Evolutionary conservation across 2,113 vertebrate genomes (phyloP), one percentile per base, ranked within the genome.

Genomic region (Periophthalmodon schlosseri): DNA sequence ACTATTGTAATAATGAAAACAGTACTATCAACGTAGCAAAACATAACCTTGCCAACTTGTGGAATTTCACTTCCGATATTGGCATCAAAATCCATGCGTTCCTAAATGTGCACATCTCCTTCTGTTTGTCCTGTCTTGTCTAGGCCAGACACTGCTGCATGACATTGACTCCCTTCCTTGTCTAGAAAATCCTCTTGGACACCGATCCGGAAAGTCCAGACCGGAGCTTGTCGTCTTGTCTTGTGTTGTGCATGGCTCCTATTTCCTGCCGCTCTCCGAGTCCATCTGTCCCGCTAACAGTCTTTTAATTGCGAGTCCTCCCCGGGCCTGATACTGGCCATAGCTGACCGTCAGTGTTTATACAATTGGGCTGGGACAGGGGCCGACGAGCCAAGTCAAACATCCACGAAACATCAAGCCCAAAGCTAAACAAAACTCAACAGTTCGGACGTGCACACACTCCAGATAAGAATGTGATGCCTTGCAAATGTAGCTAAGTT

Each of bases 371-470:
- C 81, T 80, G 86, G 89, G 89, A 88, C 85, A 76, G 84, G 80
- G 57, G 78, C 76, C 78, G 46, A 36, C 10, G 58, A 79, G 90
- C 88, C 92, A 91, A 92, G 81, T 72, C 87, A 89, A 92, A 91
- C 88, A 91, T 88, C 85, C 80, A 90, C 61, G 85, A 90, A 88
- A 90, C 88, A 90, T 90, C 86, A 81, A 84, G 86, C 81, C 84
- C 88, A 64, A 64, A 86, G 81, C 89, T 91, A 91, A 88, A 93
- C 86, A 90, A 80, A 86, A 79, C 73, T 65, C 79, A 84, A 82
- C 88, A 87, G 77, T 76, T 63, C 84, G 86, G 66, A 87, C 72
- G 47, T 10, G 63, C 84, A 80, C 76, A 75, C 81, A 78, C 87
- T 88, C 75, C 78, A 82, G 89, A 89, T 87, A 88, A 84, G 80